These are phyloP conservation scores for Nothobranchius furzeri DNA, from an alignment of 2,113 vertebrate genomes.

Conservation along the genomic window DNA sequence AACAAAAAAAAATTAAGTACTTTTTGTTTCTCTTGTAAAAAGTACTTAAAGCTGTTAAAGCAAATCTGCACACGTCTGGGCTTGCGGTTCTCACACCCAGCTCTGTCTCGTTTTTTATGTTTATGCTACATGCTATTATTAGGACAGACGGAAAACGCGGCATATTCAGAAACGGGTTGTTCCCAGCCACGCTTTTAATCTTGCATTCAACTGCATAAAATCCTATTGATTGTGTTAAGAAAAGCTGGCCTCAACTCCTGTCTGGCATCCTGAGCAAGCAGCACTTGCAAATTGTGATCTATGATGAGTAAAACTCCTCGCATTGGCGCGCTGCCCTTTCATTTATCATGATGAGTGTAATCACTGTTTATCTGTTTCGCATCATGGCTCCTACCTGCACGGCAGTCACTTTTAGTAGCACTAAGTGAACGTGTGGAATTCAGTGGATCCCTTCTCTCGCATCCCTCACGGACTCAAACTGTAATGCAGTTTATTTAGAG, in stretches of 20 bases:
- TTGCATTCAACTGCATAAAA: constrained; percentile 57
- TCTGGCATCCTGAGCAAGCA: constrained; percentile 55
- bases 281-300: constrained; percentile 75
- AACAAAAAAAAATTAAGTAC: not conserved
- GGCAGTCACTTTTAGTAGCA: constrained; percentile 58
- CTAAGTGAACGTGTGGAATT: constrained; percentile 59
- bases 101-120: not conserved
- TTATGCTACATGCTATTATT: constrained; percentile 12
- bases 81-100: no score
- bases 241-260: constrained; percentile 41
- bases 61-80: no score
- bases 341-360: constrained; percentile 73
- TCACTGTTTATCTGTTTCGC: constrained; percentile 77
- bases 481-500: constrained; percentile 37
- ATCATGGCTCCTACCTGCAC: constrained; percentile 69
- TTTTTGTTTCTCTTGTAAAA: not conserved
- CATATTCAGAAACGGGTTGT: constrained; percentile 18
- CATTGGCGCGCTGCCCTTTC: constrained; percentile 66
- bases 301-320: constrained; percentile 69
- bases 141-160: not conserved
- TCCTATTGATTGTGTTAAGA: constrained; percentile 64
- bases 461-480: constrained; percentile 16
- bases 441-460: constrained; percentile 27
- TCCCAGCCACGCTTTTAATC: constrained; percentile 43
- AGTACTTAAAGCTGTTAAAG: not conserved